Percentiles rank a stretch among this genome's conserved stretches.
Evolutionary conservation across 1,140 invertebrate species (phyloP).

Genomic region (Adoxophyes honmai): DNA sequence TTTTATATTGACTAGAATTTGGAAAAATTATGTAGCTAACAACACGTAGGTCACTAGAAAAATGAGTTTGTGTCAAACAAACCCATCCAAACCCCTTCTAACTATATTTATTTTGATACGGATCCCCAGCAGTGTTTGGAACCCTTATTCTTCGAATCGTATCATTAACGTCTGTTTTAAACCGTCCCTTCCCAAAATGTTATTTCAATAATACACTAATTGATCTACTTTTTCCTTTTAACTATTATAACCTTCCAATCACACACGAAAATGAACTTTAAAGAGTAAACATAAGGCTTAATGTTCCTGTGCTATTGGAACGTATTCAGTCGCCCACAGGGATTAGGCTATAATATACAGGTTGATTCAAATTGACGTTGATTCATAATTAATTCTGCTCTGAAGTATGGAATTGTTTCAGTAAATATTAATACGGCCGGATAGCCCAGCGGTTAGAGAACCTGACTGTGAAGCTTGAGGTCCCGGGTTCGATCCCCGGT

Average conservation of each 20-base stretch:
- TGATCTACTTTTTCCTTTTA: conserved; percentile 8
- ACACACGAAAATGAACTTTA: background rate
- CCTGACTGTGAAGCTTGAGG: too few species aligned
- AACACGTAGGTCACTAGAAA: too few species aligned
- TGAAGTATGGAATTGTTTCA: too few species aligned
- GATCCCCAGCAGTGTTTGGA: background rate
- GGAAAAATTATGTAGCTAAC: too few species aligned
- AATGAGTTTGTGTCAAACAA: too few species aligned
- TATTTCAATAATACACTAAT: conserved; percentile 8
- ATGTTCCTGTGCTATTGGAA: background rate
- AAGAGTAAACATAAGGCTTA: conserved; percentile 11
- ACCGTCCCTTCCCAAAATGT: conserved; percentile 9
- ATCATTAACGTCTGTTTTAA: conserved; percentile 14
- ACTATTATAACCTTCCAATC: background rate
- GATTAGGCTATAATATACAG: conserved; percentile 24
- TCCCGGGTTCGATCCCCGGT: too few species aligned
- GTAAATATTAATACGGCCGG: too few species aligned
- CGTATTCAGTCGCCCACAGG: background rate
- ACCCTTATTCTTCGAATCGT: conserved; percentile 7
- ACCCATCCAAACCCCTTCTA: too few species aligned
- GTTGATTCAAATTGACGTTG: conserved; percentile 18
- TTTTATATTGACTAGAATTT: too few species aligned
- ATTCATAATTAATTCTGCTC: background rate
- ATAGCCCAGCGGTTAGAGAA: too few species aligned
- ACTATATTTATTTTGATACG: too few species aligned